A percentile compares a stretch with the other conserved stretches of the same genome.
phyloP scores from a whole-genome alignment of 2,888 invertebrate species.

The Minunthozetes semirufus region DNA sequence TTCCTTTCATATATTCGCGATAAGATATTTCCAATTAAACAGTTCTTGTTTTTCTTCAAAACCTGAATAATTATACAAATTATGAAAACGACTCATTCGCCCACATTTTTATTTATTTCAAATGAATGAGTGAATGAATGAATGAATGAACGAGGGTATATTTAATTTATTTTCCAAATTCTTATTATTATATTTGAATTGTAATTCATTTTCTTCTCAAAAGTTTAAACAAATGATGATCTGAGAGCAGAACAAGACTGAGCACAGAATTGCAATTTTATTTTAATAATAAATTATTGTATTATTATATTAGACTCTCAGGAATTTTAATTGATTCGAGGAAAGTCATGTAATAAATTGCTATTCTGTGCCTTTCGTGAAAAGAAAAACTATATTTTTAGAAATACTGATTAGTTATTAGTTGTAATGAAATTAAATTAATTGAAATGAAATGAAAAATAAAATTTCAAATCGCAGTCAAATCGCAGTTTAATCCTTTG shows the following conservation, averaged over 20 bases:
- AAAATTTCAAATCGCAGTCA: not conserved
- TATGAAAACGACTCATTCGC: not conserved
- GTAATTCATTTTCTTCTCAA: not conserved
- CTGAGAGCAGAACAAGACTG: too few relatives aligned
- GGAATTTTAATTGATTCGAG: constrained; percentile 24
- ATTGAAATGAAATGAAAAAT: not conserved
- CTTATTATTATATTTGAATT: constrained; percentile 21
- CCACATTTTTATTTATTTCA: constrained; percentile 10
- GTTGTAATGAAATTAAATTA: not conserved
- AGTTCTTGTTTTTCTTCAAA: not conserved
- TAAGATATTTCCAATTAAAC: not conserved
- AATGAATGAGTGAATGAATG: too few relatives aligned
- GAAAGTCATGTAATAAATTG: not conserved
- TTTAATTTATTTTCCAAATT: not conserved
- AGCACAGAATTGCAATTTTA: constrained; percentile 1
- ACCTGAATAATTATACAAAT: constrained; percentile 22
- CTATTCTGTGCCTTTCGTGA: too few relatives aligned
- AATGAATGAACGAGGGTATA: too few relatives aligned
- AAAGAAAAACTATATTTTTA: not conserved
- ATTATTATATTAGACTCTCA: not conserved
- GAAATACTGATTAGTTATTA: not conserved
- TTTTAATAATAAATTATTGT: not conserved
- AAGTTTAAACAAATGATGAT: not conserved
- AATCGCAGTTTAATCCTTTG: not conserved
- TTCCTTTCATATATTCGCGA: not conserved